Conservation (phyloP, 1,140 invertebrate genomes). For the Aphaenogaster ashmeadi region DNA sequence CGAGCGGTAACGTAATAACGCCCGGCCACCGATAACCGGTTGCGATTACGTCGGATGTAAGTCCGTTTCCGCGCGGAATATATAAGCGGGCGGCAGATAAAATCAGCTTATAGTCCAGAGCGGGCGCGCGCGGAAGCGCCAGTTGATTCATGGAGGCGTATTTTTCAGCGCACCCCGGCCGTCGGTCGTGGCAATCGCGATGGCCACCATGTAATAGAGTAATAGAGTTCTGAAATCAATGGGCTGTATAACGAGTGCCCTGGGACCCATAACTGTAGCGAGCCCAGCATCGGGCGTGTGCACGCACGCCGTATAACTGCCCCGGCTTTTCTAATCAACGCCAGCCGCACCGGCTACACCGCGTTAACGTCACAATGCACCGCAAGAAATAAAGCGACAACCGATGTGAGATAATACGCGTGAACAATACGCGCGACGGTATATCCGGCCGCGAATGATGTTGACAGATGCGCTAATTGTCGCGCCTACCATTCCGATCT, state of each 20-base stretch:
- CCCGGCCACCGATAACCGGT: constrained; percentile 26
- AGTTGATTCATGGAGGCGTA: constrained; percentile 60
- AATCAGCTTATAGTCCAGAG: constrained; percentile 28
- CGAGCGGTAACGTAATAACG: constrained; percentile 24
- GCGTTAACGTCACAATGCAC: constrained; percentile 64
- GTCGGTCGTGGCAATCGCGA: constrained; percentile 60
- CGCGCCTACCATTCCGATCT: constrained; percentile 43
- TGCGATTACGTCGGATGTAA: constrained; percentile 53
- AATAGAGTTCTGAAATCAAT: constrained; percentile 72
- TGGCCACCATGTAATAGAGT: constrained; percentile 70
- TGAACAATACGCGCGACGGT: constrained; percentile 28
- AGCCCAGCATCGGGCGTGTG: constrained; percentile 17
- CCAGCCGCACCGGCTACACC: constrained; percentile 26
- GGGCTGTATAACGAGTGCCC: constrained; percentile 73
- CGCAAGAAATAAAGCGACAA: constrained; percentile 68
- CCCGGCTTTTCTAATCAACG: constrained; percentile 73
- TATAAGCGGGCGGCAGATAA: constrained; percentile 37
- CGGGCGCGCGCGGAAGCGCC: not conserved
- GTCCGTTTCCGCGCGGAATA: constrained; percentile 37
- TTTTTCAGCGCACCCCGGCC: constrained; percentile 57
- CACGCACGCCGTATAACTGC: constrained; percentile 22
- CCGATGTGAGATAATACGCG: constrained; percentile 52
- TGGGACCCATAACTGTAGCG: constrained; percentile 66
- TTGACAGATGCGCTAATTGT: constrained; percentile 70
- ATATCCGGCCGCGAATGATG: constrained; percentile 57